A percentile compares a stretch with the other conserved stretches of the same genome.
Conservation (phyloP, 2,113 vertebrate genomes). For the Malurus cyaneus region DNA sequence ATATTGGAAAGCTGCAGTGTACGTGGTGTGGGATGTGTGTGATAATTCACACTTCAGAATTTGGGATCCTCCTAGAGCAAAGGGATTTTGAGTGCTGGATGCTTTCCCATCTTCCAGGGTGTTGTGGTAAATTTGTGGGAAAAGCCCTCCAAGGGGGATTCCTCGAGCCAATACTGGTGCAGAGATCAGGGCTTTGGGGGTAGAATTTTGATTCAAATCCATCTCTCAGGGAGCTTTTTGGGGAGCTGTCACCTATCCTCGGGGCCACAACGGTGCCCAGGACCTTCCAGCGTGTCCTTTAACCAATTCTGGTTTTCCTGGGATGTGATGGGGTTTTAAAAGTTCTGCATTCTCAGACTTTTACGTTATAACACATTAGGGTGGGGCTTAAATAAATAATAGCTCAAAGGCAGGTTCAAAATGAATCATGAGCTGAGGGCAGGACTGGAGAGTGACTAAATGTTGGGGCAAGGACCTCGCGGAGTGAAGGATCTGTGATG, state of each 20-base stretch:
- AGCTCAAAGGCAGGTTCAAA: conserved; percentile 55
- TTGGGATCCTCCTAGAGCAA: background rate
- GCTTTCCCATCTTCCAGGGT: background rate
- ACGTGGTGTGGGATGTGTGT: background rate
- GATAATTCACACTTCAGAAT: too few relatives aligned
- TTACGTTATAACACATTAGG: conserved; percentile 28
- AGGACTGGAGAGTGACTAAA: conserved; percentile 37
- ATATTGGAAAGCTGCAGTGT: fast-evolving
- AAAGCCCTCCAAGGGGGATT: background rate
- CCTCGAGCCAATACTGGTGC: background rate
- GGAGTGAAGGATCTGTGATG: background rate
- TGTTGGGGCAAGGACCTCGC: background rate
- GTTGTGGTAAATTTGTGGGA: fast-evolving
- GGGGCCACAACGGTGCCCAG: fast-evolving
- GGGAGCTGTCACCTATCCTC: background rate
- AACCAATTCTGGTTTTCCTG: background rate
- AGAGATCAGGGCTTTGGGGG: background rate
- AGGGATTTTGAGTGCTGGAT: background rate
- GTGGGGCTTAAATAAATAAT: conserved; percentile 63
- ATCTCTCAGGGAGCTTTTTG: background rate
- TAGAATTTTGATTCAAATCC: background rate
- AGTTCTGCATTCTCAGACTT: conserved; percentile 57
- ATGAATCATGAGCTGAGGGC: conserved; percentile 42
- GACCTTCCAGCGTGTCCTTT: background rate
- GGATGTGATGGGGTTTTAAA: background rate